Percentiles rank a stretch among this genome's conserved stretches.
Evolutionary conservation across 2,888 invertebrate species (phyloP).

Genomic region (Ceratothoa steindachneri): DNA sequence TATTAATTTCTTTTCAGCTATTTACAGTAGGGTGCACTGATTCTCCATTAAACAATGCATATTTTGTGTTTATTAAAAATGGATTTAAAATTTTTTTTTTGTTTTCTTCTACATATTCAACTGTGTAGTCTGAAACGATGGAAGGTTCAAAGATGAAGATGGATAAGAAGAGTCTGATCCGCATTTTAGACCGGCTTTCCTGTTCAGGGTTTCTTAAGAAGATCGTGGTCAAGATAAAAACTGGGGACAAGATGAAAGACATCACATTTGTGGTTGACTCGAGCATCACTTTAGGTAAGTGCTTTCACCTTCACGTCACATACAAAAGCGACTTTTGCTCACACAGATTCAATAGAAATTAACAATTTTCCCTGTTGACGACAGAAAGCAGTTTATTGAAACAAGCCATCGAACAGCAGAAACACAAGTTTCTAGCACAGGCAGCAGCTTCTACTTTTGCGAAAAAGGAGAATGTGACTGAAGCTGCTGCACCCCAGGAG

Average conservation of each 20-base stretch:
- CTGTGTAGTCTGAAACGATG: slow-evolving; percentile 59
- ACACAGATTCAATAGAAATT: not conserved
- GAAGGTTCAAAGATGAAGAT: slow-evolving; percentile 60
- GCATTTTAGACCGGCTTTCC: slow-evolving; percentile 61
- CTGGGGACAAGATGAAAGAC: slow-evolving; percentile 39
- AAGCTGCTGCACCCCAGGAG: not conserved
- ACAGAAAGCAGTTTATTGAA: slow-evolving; percentile 48
- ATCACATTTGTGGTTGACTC: slow-evolving; percentile 60
- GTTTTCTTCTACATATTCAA: no score
- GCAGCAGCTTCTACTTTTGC: not conserved
- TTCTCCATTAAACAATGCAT: no score
- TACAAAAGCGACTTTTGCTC: no score
- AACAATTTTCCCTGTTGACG: slow-evolving; percentile 47
- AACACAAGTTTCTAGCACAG: slow-evolving; percentile 56
- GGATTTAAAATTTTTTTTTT: no score
- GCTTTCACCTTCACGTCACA: no score
- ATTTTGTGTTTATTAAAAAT: no score
- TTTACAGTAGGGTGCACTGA: no score
- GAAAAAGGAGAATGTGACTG: slow-evolving; percentile 11
- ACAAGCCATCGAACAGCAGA: slow-evolving; percentile 62
- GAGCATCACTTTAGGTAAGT: slow-evolving; percentile 51
- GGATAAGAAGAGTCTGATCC: slow-evolving; percentile 64
- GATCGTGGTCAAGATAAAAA: slow-evolving; percentile 50
- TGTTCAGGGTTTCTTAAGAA: slow-evolving; percentile 60
- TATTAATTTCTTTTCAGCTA: no score